A percentile compares a stretch with the other conserved stretches of the same genome.
phyloP scores from a whole-genome alignment of 2,113 vertebrate genomes.

The Antigone vipio region DNA sequence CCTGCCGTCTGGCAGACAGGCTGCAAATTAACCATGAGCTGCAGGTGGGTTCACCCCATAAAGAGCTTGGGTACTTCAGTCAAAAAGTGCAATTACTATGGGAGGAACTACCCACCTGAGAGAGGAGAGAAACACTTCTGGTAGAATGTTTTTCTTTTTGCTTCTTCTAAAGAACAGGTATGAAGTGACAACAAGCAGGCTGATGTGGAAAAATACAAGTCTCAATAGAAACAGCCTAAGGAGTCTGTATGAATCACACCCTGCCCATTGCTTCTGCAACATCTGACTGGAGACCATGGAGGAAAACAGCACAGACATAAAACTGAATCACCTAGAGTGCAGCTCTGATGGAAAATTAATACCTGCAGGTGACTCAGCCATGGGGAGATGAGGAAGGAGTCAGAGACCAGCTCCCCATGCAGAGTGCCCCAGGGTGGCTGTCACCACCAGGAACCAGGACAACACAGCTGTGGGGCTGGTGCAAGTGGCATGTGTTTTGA shows the following conservation, averaged over 20 bases:
- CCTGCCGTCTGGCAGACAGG: background rate
- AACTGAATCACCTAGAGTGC: background rate
- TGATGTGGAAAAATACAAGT: background rate
- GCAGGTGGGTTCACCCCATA: background rate
- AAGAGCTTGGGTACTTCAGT: background rate
- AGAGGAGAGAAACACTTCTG: background rate
- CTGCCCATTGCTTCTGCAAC: background rate
- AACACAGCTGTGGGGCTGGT: background rate
- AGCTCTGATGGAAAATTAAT: background rate
- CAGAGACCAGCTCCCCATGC: background rate
- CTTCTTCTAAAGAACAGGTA: background rate
- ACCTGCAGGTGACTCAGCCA: background rate
- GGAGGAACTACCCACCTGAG: background rate
- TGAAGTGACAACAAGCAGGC: background rate
- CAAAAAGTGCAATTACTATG: fast-evolving
- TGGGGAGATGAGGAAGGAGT: background rate
- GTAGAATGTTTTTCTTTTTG: background rate
- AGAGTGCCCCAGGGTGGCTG: background rate
- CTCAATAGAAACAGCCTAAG: background rate
- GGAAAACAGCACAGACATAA: background rate
- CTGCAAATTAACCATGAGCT: background rate
- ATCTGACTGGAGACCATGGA: background rate
- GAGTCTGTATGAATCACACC: background rate
- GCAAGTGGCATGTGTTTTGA: background rate
- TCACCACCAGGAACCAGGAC: background rate